These are phyloP conservation scores for Chloroceryle aenea DNA, from an alignment of 2,113 vertebrate genomes.

Conservation along the genomic window DNA sequence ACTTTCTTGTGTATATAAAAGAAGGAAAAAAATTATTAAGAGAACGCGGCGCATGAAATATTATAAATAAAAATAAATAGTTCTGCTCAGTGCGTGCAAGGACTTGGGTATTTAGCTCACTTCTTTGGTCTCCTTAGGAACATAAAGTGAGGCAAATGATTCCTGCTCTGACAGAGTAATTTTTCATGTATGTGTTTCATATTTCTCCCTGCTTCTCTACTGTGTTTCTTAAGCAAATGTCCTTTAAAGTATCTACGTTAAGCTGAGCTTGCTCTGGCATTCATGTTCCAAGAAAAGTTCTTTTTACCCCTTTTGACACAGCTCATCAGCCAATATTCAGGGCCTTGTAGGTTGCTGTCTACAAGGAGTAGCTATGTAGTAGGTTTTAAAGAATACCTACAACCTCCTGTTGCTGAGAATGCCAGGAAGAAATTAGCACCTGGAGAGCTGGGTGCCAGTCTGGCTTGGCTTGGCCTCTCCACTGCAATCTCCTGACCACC, in stretches of 20 bases:
- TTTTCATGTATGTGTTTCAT: background rate
- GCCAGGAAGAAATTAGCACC: background rate
- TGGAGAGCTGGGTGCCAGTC: background rate
- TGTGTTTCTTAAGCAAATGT: background rate
- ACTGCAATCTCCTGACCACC: rapidly evolving
- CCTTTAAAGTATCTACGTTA: background rate
- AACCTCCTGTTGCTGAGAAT: background rate
- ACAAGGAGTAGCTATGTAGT: background rate
- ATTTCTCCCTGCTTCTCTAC: background rate
- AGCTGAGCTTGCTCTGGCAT: background rate
- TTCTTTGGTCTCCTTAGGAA: background rate
- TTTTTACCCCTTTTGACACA: background rate
- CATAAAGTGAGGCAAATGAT: background rate
- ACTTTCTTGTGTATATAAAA: background rate
- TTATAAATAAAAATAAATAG: background rate
- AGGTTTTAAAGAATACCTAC: background rate
- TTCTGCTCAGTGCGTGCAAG: background rate
- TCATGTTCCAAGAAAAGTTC: background rate
- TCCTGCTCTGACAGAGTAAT: background rate
- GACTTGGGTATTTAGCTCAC: background rate
- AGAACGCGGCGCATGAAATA: background rate
- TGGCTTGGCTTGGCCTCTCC: background rate
- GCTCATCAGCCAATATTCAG: background rate
- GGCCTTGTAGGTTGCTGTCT: background rate
- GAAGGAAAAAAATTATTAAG: background rate